Evolutionary conservation across 2,888 invertebrate genomes (phyloP), one percentile per base, ranked within the genome.

Genomic region (Noctua pronuba): DNA sequence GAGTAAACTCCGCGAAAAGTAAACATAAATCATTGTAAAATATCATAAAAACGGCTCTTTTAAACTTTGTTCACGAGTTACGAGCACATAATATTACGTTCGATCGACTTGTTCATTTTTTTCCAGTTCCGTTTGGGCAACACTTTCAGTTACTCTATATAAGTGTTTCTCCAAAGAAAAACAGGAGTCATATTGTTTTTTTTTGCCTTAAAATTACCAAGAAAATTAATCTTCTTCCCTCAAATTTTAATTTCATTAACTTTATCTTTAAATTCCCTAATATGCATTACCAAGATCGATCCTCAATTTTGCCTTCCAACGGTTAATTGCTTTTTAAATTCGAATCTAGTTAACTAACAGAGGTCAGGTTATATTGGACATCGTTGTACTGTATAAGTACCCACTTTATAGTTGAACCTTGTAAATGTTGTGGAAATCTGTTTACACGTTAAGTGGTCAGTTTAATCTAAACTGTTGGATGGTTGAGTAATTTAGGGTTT

Each of bases 381-480:
- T 3, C 11, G 13, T 65, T 41, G 41, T 31, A 55, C 52, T 31
- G 24, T 44, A 28, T 24, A 72, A 52, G n/a, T 31, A 28, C 18
- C 58, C 58, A 75, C 52, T 55, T 65, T 75, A 65, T 16, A 46
- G 67, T 58, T 35, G 62, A 84, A 35, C 62, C 58, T 77, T 73
- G 75, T 62, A 66, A 72, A 69, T 73, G 35, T 79, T 71, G 60
- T 58, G 31, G 35, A 52, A 80, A 77, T 78, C 75, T 75, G 79
- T 82, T 77, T 68, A 81, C 66, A 64, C 52, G 66, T 84, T 73
- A 82, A 79, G 66, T 76, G 76, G 66, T 76, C 72, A 78, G 65
- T 81, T 85, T 66, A 80, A 83, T 77, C 83, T 77, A 83, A 88
- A 86, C 78, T 78, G 75, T 79, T 82, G 64, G 70, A 79, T 80